Percentiles rank a stretch among this genome's conserved stretches.
phyloP scores from a whole-genome alignment of 2,888 invertebrate species.

The Leptopilina syphax region DNA sequence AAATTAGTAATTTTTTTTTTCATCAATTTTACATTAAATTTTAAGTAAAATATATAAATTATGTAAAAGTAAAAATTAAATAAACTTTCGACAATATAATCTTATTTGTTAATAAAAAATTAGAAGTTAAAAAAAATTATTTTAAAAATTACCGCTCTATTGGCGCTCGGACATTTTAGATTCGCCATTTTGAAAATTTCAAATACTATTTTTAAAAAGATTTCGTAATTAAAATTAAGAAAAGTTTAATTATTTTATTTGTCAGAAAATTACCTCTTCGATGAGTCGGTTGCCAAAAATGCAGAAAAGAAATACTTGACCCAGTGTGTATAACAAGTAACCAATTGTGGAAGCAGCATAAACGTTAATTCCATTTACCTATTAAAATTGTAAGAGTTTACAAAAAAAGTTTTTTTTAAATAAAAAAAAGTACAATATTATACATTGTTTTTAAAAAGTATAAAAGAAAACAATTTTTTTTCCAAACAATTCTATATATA shows the following conservation, averaged over 20 bases:
- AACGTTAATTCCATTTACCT: slow-evolving; percentile 87
- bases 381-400: slow-evolving; percentile 35
- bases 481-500: too few relatives aligned
- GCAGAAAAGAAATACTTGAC: slow-evolving; percentile 92
- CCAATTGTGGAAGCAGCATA: slow-evolving; percentile 89
- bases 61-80: too few relatives aligned
- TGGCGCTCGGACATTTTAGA: too few relatives aligned
- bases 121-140: too few relatives aligned
- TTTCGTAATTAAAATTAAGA: too few relatives aligned
- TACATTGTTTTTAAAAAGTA: not conserved
- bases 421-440: not conserved
- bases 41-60: too few relatives aligned
- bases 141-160: too few relatives aligned
- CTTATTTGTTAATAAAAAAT: too few relatives aligned
- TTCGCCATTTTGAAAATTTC: not conserved
- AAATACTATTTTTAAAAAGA: not conserved
- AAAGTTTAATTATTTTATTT: too few relatives aligned
- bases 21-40: too few relatives aligned
- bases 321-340: slow-evolving; percentile 87
- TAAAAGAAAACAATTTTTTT: not conserved
- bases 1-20: slow-evolving; percentile 35
- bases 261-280: slow-evolving; percentile 83
- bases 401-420: not conserved
- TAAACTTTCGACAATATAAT: too few relatives aligned
- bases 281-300: slow-evolving; percentile 91